Conservation (phyloP, 2,888 invertebrate species). For the Acleris laterana region DNA sequence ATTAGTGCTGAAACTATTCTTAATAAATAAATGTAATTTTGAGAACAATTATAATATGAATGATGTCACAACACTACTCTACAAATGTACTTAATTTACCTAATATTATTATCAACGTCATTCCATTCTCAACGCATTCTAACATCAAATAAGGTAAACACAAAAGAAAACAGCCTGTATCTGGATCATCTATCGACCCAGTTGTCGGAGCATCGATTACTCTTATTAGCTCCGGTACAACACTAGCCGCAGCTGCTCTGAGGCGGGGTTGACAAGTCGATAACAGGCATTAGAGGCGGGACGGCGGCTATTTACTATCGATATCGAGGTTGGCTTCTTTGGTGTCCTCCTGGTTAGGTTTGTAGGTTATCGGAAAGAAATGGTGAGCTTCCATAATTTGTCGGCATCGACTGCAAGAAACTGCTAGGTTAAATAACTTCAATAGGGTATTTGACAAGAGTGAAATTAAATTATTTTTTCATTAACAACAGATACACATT, state of each 20-base stretch:
- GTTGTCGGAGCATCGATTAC: slow-evolving; percentile 58
- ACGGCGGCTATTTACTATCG: slow-evolving; percentile 44
- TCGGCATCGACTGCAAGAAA: no score
- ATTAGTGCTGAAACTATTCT: no score
- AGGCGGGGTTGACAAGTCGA: slow-evolving; percentile 54
- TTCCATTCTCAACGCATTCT: no score
- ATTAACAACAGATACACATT: no score
- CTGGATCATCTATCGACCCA: slow-evolving; percentile 54
- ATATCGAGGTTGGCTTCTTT: slow-evolving; percentile 40
- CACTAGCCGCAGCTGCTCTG: slow-evolving; percentile 45
- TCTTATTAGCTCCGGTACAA: slow-evolving; percentile 55
- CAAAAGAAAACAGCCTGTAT: slow-evolving; percentile 4
- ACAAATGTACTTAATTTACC: no score
- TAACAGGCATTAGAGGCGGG: slow-evolving; percentile 49
- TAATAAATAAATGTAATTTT: no score
- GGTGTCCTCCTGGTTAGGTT: slow-evolving; percentile 13
- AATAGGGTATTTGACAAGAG: no score
- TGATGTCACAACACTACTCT: no score
- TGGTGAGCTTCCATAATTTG: background rate
- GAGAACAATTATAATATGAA: no score
- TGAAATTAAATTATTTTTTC: no score
- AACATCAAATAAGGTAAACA: slow-evolving; percentile 8
- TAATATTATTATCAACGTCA: no score
- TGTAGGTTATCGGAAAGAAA: slow-evolving; percentile 8
- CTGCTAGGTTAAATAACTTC: no score